Evolutionary conservation across 2,113 vertebrate species (phyloP).

Genomic region (Gulo gulo): DNA sequence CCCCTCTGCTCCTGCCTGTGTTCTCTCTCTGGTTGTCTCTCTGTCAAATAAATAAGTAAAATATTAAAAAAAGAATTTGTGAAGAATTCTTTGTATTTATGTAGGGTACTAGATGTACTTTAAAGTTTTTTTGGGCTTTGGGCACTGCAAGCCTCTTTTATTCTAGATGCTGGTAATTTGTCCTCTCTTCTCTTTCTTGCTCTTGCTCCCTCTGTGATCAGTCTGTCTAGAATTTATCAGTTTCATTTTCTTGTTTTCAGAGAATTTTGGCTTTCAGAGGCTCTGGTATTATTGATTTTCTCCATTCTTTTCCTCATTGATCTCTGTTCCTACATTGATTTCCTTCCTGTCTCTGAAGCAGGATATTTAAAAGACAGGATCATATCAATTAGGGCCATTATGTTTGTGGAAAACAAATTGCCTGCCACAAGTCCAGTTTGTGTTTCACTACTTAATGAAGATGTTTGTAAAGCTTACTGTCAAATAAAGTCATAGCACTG

Average conservation of each 20-base stretch:
- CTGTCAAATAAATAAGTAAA: not conserved
- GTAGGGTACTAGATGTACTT: not conserved
- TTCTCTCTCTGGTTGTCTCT: not conserved
- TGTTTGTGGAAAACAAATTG: not conserved
- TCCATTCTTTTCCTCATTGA: not conserved
- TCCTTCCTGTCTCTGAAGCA: not conserved
- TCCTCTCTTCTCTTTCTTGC: not conserved
- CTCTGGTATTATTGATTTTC: not conserved
- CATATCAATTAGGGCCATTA: rapidly evolving
- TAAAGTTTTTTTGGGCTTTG: not conserved
- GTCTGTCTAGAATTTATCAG: not conserved
- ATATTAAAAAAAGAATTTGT: not conserved
- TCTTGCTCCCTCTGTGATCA: not conserved
- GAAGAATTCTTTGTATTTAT: not conserved
- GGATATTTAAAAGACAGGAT: not conserved
- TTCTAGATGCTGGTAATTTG: not conserved
- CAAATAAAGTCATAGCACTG: not conserved
- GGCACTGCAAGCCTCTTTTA: not conserved
- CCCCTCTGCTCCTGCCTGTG: no score
- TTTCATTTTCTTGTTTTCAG: not conserved
- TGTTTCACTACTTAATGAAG: not conserved
- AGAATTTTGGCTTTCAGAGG: not conserved
- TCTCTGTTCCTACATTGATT: not conserved
- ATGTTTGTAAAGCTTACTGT: not conserved
- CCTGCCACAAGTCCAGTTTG: not conserved